phyloP scores from a whole-genome alignment of 2,113 vertebrate genomes.

The Oryzias curvinotus region DNA sequence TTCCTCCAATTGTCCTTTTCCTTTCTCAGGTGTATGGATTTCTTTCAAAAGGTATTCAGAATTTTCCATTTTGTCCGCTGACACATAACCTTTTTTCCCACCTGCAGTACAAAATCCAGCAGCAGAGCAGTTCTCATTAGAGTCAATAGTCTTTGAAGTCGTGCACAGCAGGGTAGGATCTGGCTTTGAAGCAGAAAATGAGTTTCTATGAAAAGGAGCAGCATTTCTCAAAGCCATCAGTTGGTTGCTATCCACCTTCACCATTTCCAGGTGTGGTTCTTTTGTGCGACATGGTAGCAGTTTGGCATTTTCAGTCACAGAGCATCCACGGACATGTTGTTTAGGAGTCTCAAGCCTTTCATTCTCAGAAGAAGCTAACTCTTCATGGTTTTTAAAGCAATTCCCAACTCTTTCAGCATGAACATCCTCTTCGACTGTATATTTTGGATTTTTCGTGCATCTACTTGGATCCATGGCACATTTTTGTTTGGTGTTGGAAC shows the following conservation, averaged over 20 bases:
- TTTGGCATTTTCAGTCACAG: slow-evolving; percentile 5
- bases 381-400: slow-evolving; percentile 2
- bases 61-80: slow-evolving; percentile 36
- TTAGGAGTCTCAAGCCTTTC: slow-evolving; percentile 56
- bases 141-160: slow-evolving; percentile 16
- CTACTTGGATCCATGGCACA: not conserved
- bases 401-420: not conserved
- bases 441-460: not conserved
- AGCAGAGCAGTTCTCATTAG: slow-evolving; percentile 8
- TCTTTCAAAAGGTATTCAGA: slow-evolving; percentile 74
- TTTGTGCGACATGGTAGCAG: not conserved
- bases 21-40: slow-evolving; percentile 37
- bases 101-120: slow-evolving; percentile 78
- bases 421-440: not conserved
- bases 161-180: slow-evolving; percentile 8
- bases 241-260: slow-evolving; percentile 54
- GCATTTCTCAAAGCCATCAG: slow-evolving; percentile 67
- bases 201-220: slow-evolving; percentile 63
- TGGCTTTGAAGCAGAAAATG: slow-evolving; percentile 68
- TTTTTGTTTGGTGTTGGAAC: not conserved
- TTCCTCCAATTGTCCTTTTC: not conserved
- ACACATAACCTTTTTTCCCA: slow-evolving; percentile 50
- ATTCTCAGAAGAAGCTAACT: not conserved
- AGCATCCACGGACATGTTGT: slow-evolving; percentile 45
- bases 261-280: not conserved